These are phyloP conservation scores for Jaculus jaculus DNA, from an alignment of 2,113 vertebrate genomes.

Conservation along the genomic window DNA sequence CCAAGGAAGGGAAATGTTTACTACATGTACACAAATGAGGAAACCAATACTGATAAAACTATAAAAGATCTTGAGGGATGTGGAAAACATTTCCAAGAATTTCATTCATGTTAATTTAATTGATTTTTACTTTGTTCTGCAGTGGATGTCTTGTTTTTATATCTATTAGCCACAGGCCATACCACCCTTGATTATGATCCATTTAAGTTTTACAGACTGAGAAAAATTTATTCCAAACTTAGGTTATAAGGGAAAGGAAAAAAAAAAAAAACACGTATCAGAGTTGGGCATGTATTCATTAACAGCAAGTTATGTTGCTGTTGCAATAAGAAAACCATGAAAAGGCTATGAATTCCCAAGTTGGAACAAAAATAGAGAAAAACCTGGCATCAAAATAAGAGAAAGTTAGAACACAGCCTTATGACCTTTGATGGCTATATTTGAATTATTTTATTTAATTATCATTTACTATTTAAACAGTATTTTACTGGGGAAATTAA, in stretches of 20 bases:
- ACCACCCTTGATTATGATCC: conserved; percentile 55
- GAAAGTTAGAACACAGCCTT: background rate
- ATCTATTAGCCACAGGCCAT: conserved; percentile 44
- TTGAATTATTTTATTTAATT: conserved; percentile 9
- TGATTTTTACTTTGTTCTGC: conserved; percentile 58
- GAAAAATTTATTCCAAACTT: conserved; percentile 31
- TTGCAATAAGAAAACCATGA: background rate
- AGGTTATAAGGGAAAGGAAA: background rate
- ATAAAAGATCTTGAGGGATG: conserved; percentile 58
- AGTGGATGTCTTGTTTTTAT: conserved; percentile 40
- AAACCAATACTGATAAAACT: conserved; percentile 34
- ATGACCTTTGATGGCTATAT: background rate
- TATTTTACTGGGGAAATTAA: background rate
- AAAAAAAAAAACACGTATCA: conserved; percentile 67
- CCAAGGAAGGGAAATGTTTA: background rate
- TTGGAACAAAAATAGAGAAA: background rate
- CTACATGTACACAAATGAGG: background rate
- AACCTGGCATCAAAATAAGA: background rate
- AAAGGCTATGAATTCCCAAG: background rate
- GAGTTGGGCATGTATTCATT: background rate
- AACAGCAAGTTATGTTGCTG: background rate
- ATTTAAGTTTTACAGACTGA: conserved; percentile 40
- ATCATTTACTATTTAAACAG: background rate
- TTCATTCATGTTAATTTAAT: conserved; percentile 48
- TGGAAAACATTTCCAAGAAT: conserved; percentile 39